Percentiles rank a stretch among this genome's conserved stretches.
Conservation (phyloP, 2,797 vertebrate species). For the Podarcis siculus region DNA sequence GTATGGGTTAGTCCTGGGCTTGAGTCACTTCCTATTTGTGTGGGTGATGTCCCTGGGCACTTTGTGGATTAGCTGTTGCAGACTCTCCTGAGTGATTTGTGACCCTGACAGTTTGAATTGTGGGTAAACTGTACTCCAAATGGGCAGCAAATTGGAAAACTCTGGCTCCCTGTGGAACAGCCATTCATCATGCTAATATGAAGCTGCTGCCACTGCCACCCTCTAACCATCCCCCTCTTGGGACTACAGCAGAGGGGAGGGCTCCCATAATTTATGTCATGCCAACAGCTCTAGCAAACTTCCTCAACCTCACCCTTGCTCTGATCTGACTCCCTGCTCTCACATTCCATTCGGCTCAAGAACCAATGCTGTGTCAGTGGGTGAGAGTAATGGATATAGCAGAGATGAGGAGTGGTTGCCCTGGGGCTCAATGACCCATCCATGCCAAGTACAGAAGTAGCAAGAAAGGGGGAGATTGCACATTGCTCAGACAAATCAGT, state of each 20-base stretch:
- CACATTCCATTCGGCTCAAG: neutral
- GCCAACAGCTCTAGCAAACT: neutral
- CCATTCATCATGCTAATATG: slow-evolving; percentile 33
- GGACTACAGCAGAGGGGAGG: neutral
- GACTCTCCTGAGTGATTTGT: slow-evolving; percentile 55
- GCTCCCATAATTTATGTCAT: neutral
- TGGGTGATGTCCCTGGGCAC: neutral
- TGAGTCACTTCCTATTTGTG: neutral
- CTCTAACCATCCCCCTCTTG: neutral
- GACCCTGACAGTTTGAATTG: slow-evolving; percentile 63
- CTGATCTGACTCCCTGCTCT: neutral
- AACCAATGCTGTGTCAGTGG: neutral
- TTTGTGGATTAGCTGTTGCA: neutral
- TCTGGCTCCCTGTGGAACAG: slow-evolving; percentile 3
- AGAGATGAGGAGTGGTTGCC: neutral
- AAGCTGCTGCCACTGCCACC: slow-evolving; percentile 6
- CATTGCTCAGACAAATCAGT: neutral
- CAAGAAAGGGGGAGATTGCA: neutral
- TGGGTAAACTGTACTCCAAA: slow-evolving; percentile 66
- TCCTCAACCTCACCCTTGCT: neutral
- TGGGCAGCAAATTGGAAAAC: slow-evolving; percentile 69
- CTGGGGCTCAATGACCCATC: neutral
- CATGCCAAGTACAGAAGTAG: neutral
- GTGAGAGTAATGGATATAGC: neutral
- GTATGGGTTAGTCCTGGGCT: neutral